phyloP scores from a whole-genome alignment of 2,113 vertebrate species.

The Helogale parvula region DNA sequence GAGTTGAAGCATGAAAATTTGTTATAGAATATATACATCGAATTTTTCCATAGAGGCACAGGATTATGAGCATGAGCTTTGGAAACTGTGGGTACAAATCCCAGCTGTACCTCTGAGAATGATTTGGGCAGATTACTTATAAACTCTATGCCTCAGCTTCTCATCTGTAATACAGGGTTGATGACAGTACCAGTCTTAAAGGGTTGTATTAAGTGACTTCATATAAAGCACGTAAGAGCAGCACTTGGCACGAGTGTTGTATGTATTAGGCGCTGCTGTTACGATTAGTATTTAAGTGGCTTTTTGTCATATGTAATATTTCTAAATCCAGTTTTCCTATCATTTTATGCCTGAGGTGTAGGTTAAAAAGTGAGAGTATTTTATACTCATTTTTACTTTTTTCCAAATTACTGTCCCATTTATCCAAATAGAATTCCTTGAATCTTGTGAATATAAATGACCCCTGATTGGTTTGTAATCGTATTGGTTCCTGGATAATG shows the following conservation, averaged over 20 bases:
- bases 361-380: neutral
- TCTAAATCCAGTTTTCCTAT: neutral
- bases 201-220: neutral
- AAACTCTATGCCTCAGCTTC: neutral
- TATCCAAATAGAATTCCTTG: neutral
- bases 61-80: neutral
- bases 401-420: neutral
- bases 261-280: neutral
- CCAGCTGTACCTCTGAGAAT: neutral
- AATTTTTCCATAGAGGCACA: neutral
- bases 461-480: neutral
- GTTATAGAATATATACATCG: neutral
- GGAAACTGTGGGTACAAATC: neutral
- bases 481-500: neutral
- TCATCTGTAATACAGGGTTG: neutral
- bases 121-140: neutral
- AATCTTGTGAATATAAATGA: neutral
- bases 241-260: neutral
- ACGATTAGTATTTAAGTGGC: neutral
- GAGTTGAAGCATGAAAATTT: constrained; percentile 9
- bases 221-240: neutral
- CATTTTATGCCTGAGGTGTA: neutral
- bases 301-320: neutral
- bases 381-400: neutral
- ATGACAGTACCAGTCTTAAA: neutral